A percentile compares a stretch with the other conserved stretches of the same genome.
These are phyloP conservation scores for Castor canadensis DNA, from an alignment of 2,113 vertebrate genomes.

Conservation along the genomic window DNA sequence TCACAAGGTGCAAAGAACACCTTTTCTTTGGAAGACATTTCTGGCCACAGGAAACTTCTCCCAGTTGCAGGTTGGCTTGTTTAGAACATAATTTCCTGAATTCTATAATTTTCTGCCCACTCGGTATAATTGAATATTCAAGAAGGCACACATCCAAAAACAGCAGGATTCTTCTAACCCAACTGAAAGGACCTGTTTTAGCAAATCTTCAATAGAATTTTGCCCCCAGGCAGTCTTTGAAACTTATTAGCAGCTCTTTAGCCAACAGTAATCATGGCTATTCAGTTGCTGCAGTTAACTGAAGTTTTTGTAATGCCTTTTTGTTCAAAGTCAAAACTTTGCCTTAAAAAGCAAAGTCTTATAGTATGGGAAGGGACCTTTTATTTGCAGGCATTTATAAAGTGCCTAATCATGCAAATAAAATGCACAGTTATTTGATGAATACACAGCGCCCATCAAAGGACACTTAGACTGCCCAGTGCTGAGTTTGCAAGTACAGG, in stretches of 20 bases:
- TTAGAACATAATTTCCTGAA: conserved; percentile 46
- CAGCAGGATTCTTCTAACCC: neutral
- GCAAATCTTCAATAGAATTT: conserved; percentile 46
- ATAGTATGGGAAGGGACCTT: neutral
- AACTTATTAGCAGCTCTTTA: conserved; percentile 19
- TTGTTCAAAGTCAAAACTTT: conserved; percentile 35
- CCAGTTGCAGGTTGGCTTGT: neutral
- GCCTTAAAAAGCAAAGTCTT: conserved; percentile 44
- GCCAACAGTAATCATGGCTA: conserved; percentile 40
- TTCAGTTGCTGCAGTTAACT: conserved; percentile 38
- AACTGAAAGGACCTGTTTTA: conserved; percentile 49
- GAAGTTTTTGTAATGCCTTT: conserved; percentile 39
- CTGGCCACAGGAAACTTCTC: conserved; percentile 21
- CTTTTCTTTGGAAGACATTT: conserved; percentile 4
- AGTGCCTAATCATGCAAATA: neutral
- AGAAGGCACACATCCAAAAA: conserved; percentile 46
- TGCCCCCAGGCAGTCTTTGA: conserved; percentile 48
- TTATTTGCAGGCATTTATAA: neutral
- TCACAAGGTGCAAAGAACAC: neutral
- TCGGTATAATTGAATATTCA: conserved; percentile 63
- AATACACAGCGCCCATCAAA: too few relatives aligned
- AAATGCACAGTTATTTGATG: neutral
- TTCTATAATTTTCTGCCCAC: conserved; percentile 53
- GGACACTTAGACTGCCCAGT: too few relatives aligned
- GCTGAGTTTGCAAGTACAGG: neutral